Base-by-base conservation (phyloP, 2,888 invertebrate genomes). In the Biston betularia region DNA sequence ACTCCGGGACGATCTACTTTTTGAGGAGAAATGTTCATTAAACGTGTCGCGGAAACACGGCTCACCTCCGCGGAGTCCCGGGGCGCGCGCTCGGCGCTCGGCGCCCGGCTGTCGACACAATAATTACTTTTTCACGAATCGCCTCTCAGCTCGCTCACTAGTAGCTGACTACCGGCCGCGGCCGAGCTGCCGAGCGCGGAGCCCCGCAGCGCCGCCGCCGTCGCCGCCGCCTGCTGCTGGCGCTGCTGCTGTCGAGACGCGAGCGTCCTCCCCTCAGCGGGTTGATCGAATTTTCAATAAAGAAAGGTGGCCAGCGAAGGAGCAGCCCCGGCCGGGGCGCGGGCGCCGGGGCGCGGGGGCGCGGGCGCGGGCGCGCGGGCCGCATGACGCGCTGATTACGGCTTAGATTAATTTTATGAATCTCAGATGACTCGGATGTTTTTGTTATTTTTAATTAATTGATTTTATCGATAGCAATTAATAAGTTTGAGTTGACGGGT, bases 381-480 rank as follows among this genome's bases (percentile, higher is more conserved):
- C 14, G 45, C 56, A 56, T 57, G 54, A 40, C 48, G 40, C 48
- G 14, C 46, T 42, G 58, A 59, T 65, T 55, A 42, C 12, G 58
- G 8, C 10, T 49, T 42, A 49, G 53, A 65, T 65, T 49, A 45
- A 61, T 52, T 58, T 49, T 42, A 58, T 58, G 40, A 24, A 40
- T 58, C 49, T 38, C 11, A n/a, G n/a, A 40, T 58, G 58, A 58
- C 49, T 40, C 49, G 9, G 49, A 35, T 11, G 49, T 49, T 58
- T 49, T 33, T 10, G 11, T 57, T 40, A 9, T 35, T 45, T 44
- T 14, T 9, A 46, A 46, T 56, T 15, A 48, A 57, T 57, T 38
- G 48, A 57, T 57, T 57, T 57, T 57, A 57, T 57, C 48, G 48
- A 7, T 12, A 14, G 48, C 46, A 48, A 57, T 57, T 57, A 57